Base-by-base conservation (phyloP, 2,888 invertebrate genomes). In the Diarsia dahlii region DNA sequence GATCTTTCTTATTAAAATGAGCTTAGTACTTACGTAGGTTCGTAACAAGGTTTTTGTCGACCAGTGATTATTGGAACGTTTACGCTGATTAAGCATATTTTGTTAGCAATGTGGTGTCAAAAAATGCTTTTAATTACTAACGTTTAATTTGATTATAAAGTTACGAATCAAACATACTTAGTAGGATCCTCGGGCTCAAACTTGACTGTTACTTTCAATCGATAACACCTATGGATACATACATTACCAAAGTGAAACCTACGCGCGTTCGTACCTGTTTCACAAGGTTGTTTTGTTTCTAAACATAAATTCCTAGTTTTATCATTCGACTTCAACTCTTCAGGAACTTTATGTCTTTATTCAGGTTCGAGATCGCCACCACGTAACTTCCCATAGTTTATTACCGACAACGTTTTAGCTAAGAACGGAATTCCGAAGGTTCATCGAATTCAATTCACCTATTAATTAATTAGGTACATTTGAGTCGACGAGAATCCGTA, bases 1-100 rank as follows among this genome's bases (percentile, higher is more conserved):
- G 58, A 71, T 74, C 72, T 81, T 81, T 83, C 71, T 71, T 85
- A 85, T 84, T 77, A 79, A 86, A 85, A 79, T 84, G 58, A 76
- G 75, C 74, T 76, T 74, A 78, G 74, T 78, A 76, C 82, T 70
- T 71, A 52, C 52, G 79, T 74, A 67, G 63, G 67, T 72, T 60
- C 52, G 52, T 78, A 84, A 74, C 70, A 74, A 76, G 71, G 39
- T 67, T 81, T 75, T 78, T 71, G 56, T 48, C 46, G 18, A n/a
- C 48, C 58, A 82, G 80, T 77, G 73, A 71, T 85, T 73, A 76
- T 78, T 80, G 65, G 82, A 82, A 69, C 45, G 48, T 68, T 85
- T 68, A 67, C 71, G 69, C 68, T 75, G 76, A 85, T 77, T 76
- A 48, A 71, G 70, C 81, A 56, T 52, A 58, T 65, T 48, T 52